Conservation (phyloP, 2,797 vertebrate genomes). For the Sylvilagus floridanus region DNA sequence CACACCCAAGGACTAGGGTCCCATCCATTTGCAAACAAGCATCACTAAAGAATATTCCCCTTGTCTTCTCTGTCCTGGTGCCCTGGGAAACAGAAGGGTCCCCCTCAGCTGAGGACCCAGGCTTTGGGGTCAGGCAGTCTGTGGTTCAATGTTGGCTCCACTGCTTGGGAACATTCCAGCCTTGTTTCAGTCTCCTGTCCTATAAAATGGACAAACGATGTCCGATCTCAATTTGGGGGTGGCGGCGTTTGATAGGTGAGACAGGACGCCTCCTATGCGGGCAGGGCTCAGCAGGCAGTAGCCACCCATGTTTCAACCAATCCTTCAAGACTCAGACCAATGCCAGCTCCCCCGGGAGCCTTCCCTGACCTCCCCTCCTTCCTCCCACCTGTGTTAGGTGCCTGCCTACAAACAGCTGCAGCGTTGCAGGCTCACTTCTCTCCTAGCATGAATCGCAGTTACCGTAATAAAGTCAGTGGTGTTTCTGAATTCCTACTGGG, state of each 20-base stretch:
- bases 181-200: conserved; percentile 29
- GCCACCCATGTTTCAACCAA: neutral
- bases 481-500: conserved; percentile 32
- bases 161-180: neutral
- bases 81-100: neutral
- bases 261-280: neutral
- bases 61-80: neutral
- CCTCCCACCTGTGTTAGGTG: neutral
- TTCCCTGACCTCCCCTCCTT: neutral
- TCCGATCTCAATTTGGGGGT: neutral
- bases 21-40: too few species aligned
- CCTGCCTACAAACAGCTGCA: neutral
- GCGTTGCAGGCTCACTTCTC: neutral
- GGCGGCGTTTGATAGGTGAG: neutral
- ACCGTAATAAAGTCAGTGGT: neutral
- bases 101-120: neutral
- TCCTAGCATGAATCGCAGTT: neutral
- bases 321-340: conserved; percentile 1
- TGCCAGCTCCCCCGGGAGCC: neutral
- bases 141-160: neutral
- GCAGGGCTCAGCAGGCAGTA: neutral
- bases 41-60: neutral
- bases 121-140: neutral
- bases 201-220: neutral
- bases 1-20: neutral